Conservation (phyloP, 37 sponge, comb jelly and placozoan genomes). For the Chondrilla cf. caribensis region DNA sequence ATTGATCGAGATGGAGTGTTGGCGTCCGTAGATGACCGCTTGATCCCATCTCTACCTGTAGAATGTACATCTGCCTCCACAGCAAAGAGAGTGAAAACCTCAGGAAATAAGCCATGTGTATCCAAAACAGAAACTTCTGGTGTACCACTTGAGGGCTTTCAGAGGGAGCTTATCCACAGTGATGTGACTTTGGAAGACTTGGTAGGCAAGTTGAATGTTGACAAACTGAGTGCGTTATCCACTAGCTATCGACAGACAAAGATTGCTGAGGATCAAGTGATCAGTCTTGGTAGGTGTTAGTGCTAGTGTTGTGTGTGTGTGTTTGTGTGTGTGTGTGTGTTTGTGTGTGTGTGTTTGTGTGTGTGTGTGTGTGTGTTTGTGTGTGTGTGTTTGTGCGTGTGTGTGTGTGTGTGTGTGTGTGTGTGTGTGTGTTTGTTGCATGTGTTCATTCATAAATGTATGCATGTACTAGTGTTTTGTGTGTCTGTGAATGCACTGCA, state of each 20-base stretch:
- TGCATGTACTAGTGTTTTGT: too few species aligned
- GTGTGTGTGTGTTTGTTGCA: too few species aligned
- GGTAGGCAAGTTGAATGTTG: neutral
- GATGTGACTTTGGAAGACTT: neutral
- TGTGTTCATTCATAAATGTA: too few species aligned
- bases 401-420: too few species aligned
- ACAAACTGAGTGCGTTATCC: neutral
- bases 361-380: too few species aligned
- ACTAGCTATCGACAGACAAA: neutral
- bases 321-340: too few species aligned
- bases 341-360: too few species aligned
- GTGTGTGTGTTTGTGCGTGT: too few species aligned
- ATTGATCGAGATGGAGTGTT: conserved; percentile 10
- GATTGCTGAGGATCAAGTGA: neutral
- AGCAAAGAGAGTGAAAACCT: neutral
- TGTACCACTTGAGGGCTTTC: neutral
- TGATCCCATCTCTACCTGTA: neutral
- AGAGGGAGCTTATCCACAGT: neutral
- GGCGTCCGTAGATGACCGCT: conserved; percentile 12
- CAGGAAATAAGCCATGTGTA: too few species aligned
- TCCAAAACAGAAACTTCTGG: neutral
- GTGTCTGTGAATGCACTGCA: too few species aligned
- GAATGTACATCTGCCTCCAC: neutral
- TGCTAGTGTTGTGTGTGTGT: neutral
- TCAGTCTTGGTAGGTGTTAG: neutral